phyloP scores from a whole-genome alignment of 2,888 invertebrate species.

The Scaptomyza tumidula region DNA sequence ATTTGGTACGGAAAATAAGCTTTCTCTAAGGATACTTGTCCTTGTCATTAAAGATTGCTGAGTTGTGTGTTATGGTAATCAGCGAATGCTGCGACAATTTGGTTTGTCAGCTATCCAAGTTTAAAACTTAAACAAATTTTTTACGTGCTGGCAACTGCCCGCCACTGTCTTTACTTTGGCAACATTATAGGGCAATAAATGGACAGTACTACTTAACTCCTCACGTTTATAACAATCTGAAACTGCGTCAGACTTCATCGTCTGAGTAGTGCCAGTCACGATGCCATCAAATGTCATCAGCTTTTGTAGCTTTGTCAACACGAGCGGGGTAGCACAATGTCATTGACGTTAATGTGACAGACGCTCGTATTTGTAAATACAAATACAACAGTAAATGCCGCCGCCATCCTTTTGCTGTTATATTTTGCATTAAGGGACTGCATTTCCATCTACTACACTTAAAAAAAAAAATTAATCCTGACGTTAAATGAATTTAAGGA shows the following conservation, averaged over 20 bases:
- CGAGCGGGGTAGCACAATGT: constrained; percentile 11
- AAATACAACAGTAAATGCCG: constrained; percentile 25
- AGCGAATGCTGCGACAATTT: constrained; percentile 45
- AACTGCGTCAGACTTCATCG: neutral
- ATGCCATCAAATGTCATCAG: constrained; percentile 25
- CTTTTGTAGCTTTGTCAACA: constrained; percentile 39
- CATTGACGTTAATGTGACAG: constrained; percentile 43
- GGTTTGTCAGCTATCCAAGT: constrained; percentile 15
- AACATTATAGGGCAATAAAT: constrained; percentile 18
- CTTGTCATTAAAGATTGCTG: constrained; percentile 51
- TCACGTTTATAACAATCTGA: neutral
- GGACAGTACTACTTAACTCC: constrained; percentile 1
- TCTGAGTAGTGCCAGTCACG: constrained; percentile 18
- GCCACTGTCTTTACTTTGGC: neutral
- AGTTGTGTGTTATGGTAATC: constrained; percentile 53
- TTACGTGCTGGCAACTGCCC: constrained; percentile 13
- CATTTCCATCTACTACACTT: constrained; percentile 40
- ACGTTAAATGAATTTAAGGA: no score
- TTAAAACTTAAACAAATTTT: constrained; percentile 34
- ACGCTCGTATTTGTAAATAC: constrained; percentile 44
- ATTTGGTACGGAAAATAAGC: constrained; percentile 32
- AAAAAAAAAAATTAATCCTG: no score
- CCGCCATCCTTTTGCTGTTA: constrained; percentile 25
- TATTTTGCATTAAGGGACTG: constrained; percentile 36
- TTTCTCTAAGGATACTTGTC: constrained; percentile 3